Evolutionary conservation across 2,113 vertebrate species (phyloP), one percentile per base, ranked within the genome.

Genomic region (Bubo scandiacus): DNA sequence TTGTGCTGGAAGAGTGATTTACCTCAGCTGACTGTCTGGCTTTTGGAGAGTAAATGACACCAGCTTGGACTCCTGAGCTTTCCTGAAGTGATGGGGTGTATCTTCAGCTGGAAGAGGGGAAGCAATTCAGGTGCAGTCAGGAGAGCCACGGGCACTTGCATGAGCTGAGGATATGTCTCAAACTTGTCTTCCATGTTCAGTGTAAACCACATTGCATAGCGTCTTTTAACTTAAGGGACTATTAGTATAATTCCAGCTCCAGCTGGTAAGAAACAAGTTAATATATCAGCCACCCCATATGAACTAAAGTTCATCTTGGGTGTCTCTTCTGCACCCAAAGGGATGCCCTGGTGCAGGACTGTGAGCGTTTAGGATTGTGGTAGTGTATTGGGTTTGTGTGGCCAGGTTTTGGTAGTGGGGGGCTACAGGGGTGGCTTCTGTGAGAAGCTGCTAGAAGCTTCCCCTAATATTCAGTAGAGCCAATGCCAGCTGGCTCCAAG

Each of bases 321-420:
- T 20, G 63, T 29, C 36, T 32, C 62, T 52, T 38, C 49, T 70
- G 23, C 61, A 13, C 22, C 22, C 59, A 27, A 34, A 51, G 51
- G 27, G 36, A 43, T 1, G 4, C 19, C 40, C 18, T 0, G 2
- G 43, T 1, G 3, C 36, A 51, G 58, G 9, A 15, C 30, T 49
- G 6, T n/a, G 71, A 9, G 11, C 32, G 30, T 57, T 58, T 15
- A 38, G 43, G 36, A 7, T 1, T 51, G 57, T 51, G 43, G 19
- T 40, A 15, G 15, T 83, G 36, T 22, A 9, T 8, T 30, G 45
- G 15, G 25, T 61, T 61, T 71, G 25, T 32, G 25, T 14, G 45
- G 66, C 55, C 27, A 29, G 15, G 45, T 47, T 21, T 47, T 47
- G 45, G 45, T 47, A 47, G 45, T 17, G 45, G 45, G 43, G 45